Conservation (phyloP, 2,797 vertebrate genomes). For the Galaxias olidus region DNA sequence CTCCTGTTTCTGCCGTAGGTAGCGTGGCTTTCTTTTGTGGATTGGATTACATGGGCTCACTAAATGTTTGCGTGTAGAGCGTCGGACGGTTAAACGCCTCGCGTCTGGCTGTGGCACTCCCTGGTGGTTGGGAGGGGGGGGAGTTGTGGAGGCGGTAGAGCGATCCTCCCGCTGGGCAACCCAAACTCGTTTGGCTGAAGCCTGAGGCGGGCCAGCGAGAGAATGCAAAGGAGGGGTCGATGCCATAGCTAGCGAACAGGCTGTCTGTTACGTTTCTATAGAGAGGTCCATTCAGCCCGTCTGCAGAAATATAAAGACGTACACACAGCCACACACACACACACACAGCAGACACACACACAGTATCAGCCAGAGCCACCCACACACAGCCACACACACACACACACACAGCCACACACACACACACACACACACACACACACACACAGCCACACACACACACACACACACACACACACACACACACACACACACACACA, state of each 20-base stretch:
- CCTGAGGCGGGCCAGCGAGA: background rate
- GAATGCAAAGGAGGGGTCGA: background rate
- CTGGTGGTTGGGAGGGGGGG: constrained; percentile 7
- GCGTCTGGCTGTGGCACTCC: background rate
- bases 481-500: constrained; percentile 9
- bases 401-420: background rate
- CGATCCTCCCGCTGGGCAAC: constrained; percentile 1
- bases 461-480: constrained; percentile 1
- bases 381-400: constrained; percentile 1
- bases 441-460: too few species aligned
- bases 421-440: too few species aligned
- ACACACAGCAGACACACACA: constrained; percentile 6
- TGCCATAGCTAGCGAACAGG: background rate
- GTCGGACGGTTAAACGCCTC: too few species aligned
- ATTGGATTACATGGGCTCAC: too few species aligned
- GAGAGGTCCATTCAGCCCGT: background rate
- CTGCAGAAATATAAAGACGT: constrained; percentile 10
- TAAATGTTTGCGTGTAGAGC: background rate
- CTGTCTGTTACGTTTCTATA: background rate
- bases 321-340: constrained; percentile 20
- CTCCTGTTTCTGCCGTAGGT: too few species aligned
- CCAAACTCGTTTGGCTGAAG: too few species aligned
- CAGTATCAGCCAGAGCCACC: too few species aligned
- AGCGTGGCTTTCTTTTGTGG: too few species aligned
- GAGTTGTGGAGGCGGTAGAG: background rate